phyloP scores from a whole-genome alignment of 2,113 vertebrate species.

The Stegastes partitus region DNA sequence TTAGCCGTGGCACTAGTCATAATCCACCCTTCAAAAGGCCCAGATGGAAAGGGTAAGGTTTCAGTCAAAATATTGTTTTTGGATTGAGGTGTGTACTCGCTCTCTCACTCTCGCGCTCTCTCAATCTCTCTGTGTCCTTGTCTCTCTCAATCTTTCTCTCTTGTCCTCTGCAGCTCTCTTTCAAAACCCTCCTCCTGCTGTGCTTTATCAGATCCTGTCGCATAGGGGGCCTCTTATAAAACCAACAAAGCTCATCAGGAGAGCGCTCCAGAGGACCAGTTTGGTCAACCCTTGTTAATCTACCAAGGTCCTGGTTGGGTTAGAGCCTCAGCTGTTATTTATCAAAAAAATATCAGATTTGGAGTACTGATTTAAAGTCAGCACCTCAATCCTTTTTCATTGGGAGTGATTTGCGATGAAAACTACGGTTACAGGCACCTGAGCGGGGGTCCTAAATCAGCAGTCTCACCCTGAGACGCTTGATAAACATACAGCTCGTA shows the following conservation, averaged over 20 bases:
- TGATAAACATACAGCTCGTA: conserved; percentile 75
- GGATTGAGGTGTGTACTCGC: conserved; percentile 79
- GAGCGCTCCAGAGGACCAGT: conserved; percentile 54
- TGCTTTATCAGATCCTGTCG: conserved; percentile 82
- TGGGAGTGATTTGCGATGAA: conserved; percentile 57
- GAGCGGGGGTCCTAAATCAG: conserved; percentile 73
- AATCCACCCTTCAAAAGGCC: conserved; percentile 86
- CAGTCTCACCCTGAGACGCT: conserved; percentile 69
- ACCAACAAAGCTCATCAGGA: conserved; percentile 76
- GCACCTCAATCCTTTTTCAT: conserved; percentile 47
- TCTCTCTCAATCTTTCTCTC: conserved; percentile 64
- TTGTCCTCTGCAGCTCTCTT: conserved; percentile 60
- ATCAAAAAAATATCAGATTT: conserved; percentile 57
- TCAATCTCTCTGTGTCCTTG: conserved; percentile 61
- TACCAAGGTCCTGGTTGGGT: conserved; percentile 37
- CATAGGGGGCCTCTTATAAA: conserved; percentile 71
- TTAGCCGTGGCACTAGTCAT: conserved; percentile 83
- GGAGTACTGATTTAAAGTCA: conserved; percentile 57
- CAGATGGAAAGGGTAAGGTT: conserved; percentile 86
- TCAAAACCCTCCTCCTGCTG: conserved; percentile 59
- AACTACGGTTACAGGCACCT: conserved; percentile 47
- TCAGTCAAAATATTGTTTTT: conserved; percentile 88
- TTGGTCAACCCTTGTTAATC: conserved; percentile 65
- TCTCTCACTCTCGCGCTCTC: conserved; percentile 59
- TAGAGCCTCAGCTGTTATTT: conserved; percentile 47